Conservation (phyloP, 2,888 invertebrate species). For the Microctonus brassicae region DNA sequence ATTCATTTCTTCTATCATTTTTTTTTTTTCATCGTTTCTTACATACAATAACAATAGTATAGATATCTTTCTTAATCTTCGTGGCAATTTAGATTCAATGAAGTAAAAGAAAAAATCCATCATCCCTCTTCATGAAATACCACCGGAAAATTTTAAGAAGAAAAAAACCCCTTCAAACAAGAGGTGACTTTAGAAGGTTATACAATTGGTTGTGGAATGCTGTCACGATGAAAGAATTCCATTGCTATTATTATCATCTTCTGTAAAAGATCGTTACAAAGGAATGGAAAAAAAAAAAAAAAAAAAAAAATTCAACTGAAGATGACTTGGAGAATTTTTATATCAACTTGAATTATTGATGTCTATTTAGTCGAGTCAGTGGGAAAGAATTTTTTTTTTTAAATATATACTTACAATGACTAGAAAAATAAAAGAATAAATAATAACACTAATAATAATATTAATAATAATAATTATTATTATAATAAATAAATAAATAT, state of each 20-base stretch:
- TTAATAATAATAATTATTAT: neutral
- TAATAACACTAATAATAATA: neutral
- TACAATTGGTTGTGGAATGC: neutral
- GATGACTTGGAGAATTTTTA: neutral
- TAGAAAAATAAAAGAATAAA: neutral
- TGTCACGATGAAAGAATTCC: neutral
- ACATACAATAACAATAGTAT: neutral
- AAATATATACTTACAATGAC: neutral
- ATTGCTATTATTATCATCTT: constrained; percentile 7
- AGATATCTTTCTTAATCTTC: neutral
- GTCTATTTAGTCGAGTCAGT: constrained; percentile 8
- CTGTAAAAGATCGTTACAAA: constrained; percentile 1
- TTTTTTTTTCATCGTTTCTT: too few relatives aligned
- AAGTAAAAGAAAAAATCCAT: neutral
- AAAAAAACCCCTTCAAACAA: neutral
- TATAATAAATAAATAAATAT: neutral
- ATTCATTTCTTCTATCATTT: neutral
- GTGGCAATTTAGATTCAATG: neutral
- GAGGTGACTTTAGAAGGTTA: neutral
- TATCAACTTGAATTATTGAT: constrained; percentile 8
- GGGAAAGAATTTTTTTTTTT: neutral
- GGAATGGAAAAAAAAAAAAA: neutral
- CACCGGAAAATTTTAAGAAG: constrained; percentile 1
- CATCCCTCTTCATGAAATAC: neutral
- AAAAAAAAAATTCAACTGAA: neutral